A percentile compares a stretch with the other conserved stretches of the same genome.
phyloP scores from a whole-genome alignment of 2,113 vertebrate genomes.

The Hypanus sabinus region DNA sequence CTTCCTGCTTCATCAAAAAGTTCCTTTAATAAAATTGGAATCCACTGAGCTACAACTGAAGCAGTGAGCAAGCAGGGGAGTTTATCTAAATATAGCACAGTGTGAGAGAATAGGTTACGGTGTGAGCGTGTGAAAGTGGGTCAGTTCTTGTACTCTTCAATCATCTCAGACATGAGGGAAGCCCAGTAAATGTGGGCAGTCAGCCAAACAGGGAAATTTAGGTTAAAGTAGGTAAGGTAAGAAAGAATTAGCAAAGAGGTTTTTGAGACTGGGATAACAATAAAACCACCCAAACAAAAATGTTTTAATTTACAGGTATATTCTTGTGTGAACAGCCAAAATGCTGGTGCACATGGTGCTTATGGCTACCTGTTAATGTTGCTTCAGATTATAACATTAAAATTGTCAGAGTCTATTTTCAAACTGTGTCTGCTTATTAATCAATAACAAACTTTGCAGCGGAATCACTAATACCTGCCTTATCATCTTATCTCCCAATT shows the following conservation, averaged over 20 bases:
- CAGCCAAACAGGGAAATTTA: neutral
- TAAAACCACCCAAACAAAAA: neutral
- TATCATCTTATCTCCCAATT: neutral
- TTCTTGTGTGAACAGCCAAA: neutral
- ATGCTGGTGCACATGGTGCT: too few relatives aligned
- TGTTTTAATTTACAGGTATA: neutral
- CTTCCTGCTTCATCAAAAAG: neutral
- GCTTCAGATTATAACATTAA: neutral
- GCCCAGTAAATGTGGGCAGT: neutral
- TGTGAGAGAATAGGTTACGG: slow-evolving; percentile 21
- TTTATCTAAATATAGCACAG: neutral
- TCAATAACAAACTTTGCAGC: neutral
- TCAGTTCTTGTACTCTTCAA: neutral
- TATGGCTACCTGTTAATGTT: neutral
- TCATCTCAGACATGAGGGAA: neutral
- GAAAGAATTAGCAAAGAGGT: neutral
- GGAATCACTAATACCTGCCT: neutral
- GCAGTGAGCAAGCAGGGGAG: neutral
- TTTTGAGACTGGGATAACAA: neutral
- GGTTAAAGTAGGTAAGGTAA: neutral
- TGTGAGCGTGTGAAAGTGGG: slow-evolving; percentile 26
- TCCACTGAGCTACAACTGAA: neutral
- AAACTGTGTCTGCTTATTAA: neutral
- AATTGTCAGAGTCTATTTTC: neutral
- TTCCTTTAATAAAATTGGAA: neutral